Conservation (phyloP, 2,113 vertebrate species). For the Vombatus ursinus region DNA sequence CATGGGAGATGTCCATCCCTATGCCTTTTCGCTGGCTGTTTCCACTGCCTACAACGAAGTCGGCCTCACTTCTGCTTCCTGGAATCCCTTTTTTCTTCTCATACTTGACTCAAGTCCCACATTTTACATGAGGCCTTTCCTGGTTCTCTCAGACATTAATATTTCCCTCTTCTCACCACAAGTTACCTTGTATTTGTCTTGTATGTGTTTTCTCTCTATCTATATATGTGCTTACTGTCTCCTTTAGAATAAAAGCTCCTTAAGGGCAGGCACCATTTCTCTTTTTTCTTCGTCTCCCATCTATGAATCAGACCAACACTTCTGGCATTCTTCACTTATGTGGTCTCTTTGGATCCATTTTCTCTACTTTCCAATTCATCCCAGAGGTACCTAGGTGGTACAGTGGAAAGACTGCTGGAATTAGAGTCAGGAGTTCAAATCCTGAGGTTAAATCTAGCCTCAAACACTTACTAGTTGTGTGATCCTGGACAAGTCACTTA, state of each 20-base stretch:
- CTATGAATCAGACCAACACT: background rate
- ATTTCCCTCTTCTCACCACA: background rate
- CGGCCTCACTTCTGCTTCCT: background rate
- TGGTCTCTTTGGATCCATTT: background rate
- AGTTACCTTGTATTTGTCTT: background rate
- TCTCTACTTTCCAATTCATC: background rate
- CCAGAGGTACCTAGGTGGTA: background rate
- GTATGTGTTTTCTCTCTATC: background rate
- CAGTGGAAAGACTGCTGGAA: background rate
- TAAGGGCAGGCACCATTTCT: background rate
- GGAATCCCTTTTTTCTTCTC: background rate
- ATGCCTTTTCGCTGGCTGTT: no score
- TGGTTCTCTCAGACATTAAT: background rate
- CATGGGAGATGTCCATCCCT: background rate
- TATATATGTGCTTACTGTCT: background rate
- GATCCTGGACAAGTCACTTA: background rate
- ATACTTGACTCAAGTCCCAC: background rate
- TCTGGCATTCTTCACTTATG: no score
- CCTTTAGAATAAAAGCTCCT: background rate
- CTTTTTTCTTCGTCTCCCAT: background rate
- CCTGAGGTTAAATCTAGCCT: no score
- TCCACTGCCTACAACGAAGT: background rate
- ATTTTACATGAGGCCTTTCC: background rate
- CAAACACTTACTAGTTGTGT: no score
- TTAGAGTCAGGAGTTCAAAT: background rate